A percentile compares a stretch with the other conserved stretches of the same genome.
Evolutionary conservation across 2,888 invertebrate genomes (phyloP).

Genomic region (Hartigia nigra): DNA sequence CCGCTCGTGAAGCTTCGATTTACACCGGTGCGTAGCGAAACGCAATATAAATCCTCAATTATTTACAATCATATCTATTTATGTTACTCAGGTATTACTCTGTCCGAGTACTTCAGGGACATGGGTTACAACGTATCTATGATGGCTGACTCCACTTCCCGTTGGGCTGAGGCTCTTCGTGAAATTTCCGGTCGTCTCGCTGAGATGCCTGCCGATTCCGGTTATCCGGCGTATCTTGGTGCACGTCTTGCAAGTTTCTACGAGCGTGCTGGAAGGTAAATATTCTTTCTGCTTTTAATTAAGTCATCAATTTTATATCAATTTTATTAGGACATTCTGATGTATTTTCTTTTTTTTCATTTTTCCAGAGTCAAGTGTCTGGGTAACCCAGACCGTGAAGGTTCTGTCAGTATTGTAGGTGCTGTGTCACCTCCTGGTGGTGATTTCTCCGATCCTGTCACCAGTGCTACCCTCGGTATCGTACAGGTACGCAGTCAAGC

Average conservation of each 20-base stretch:
- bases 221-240: constrained; percentile 99
- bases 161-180: constrained; percentile 99
- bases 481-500: constrained; percentile 73
- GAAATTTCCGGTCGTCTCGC: constrained; percentile 99
- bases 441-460: constrained; percentile 99
- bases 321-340: background rate
- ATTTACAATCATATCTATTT: background rate
- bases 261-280: constrained; percentile 90
- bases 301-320: background rate
- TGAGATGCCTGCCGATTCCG: constrained; percentile 99
- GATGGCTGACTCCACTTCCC: constrained; percentile 99
- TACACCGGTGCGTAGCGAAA: constrained; percentile 80
- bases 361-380: constrained; percentile 85
- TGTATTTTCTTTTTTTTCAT: background rate
- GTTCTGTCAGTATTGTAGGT: constrained; percentile 99
- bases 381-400: constrained; percentile 98
- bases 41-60: constrained; percentile 10
- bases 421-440: constrained; percentile 99
- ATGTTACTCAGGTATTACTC: constrained; percentile 83
- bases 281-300: background rate
- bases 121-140: constrained; percentile 99
- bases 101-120: constrained; percentile 99
- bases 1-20: constrained; percentile 99
- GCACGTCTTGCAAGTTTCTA: constrained; percentile 99
- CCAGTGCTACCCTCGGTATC: constrained; percentile 98